These are phyloP conservation scores for Microctonus aethiopoides DNA, from an alignment of 2,888 invertebrate species.

Conservation along the genomic window DNA sequence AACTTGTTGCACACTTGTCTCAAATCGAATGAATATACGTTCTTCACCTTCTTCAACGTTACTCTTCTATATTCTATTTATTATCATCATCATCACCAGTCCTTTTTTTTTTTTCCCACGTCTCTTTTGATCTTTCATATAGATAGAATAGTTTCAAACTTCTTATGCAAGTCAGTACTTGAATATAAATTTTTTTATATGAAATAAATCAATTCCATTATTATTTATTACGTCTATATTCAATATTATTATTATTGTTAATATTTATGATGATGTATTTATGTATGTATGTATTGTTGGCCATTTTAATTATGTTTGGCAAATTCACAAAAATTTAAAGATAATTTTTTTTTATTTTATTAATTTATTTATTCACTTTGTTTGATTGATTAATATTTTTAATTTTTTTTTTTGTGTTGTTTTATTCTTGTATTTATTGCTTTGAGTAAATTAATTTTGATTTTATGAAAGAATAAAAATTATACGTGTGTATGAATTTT, in stretches of 20 bases:
- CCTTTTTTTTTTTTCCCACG: neutral
- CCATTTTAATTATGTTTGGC: neutral
- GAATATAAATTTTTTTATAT: neutral
- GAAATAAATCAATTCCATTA: neutral
- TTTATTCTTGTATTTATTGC: neutral
- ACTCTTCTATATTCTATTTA: neutral
- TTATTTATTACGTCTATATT: neutral
- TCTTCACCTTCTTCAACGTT: constrained; percentile 23
- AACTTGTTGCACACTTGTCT: constrained; percentile 63
- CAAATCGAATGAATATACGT: constrained; percentile 12
- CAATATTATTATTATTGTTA: neutral
- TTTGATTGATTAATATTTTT: neutral
- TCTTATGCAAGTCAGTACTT: too few species aligned
- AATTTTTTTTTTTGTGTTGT: neutral
- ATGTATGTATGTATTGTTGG: neutral
- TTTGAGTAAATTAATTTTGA: neutral
- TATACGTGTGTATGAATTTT: neutral
- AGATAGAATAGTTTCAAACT: too few species aligned
- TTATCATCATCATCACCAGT: neutral
- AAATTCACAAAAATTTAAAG: neutral
- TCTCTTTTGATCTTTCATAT: too few species aligned
- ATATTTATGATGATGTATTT: constrained; percentile 1
- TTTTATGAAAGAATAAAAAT: neutral
- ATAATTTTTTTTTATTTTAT: neutral
- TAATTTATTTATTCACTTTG: too few species aligned